Percentiles rank a stretch among this genome's conserved stretches.
phyloP scores from a whole-genome alignment of 2,888 invertebrate species.

The Melanchra persicariae region DNA sequence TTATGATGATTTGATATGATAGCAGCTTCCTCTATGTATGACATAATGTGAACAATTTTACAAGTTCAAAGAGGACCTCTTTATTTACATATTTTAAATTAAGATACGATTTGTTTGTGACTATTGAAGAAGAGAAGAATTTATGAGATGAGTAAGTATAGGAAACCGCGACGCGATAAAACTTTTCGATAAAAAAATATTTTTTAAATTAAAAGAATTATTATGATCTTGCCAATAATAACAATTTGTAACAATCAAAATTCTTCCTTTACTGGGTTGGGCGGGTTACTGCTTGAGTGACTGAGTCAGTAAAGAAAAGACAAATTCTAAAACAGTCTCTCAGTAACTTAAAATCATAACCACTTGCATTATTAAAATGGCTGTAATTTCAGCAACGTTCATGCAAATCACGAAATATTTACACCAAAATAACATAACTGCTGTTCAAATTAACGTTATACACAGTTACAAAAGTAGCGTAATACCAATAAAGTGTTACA shows the following conservation, averaged over 20 bases:
- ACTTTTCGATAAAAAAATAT: conserved; percentile 6
- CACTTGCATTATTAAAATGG: neutral
- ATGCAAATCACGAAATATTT: conserved; percentile 6
- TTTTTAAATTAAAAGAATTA: neutral
- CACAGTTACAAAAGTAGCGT: neutral
- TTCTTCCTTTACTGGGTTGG: no score
- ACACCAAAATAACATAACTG: conserved; percentile 5
- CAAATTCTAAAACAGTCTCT: no score
- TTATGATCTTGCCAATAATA: neutral
- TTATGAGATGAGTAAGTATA: neutral
- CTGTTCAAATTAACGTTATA: neutral
- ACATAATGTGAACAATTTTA: conserved; percentile 31
- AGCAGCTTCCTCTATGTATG: conserved; percentile 34
- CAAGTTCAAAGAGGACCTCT: conserved; percentile 46
- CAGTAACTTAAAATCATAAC: no score
- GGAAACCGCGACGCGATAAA: conserved; percentile 3
- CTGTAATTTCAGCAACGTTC: neutral
- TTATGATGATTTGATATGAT: conserved; percentile 53
- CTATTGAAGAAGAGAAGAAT: neutral
- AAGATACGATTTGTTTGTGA: conserved; percentile 23
- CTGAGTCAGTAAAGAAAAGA: no score
- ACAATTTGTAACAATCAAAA: no score
- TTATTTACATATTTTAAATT: conserved; percentile 45
- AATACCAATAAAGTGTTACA: conserved; percentile 18
- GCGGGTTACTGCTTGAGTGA: no score